Percentiles rank a stretch among this genome's conserved stretches.
phyloP scores from a whole-genome alignment of 1,140 invertebrate genomes.

The Pantala flavescens region DNA sequence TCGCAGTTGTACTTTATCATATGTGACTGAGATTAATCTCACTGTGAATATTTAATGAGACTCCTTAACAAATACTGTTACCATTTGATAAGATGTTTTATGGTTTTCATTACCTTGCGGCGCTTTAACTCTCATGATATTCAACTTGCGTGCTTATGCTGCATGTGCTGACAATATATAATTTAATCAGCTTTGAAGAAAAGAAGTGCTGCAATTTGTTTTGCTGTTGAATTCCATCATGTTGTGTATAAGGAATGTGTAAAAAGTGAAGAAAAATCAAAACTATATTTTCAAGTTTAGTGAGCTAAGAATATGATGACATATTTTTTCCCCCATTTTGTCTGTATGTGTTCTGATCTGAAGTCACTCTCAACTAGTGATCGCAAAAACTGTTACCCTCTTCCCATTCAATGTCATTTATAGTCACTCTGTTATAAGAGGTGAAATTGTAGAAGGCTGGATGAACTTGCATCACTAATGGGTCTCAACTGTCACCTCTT shows the following conservation, averaged over 20 bases:
- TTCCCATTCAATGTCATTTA: neutral
- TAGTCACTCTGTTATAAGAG: slow-evolving; percentile 2
- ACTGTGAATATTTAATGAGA: neutral
- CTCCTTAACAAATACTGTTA: neutral
- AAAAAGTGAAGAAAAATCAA: neutral
- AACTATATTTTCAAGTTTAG: neutral
- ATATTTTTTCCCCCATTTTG: neutral
- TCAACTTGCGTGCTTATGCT: neutral
- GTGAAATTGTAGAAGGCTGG: neutral
- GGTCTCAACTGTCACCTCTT: too few species aligned
- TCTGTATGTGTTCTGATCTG: neutral
- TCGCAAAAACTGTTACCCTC: neutral
- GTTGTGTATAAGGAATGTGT: neutral
- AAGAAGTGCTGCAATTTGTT: neutral
- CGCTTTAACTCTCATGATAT: neutral
- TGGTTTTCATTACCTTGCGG: neutral
- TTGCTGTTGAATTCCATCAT: neutral
- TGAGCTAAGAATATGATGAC: neutral
- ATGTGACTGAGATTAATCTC: neutral
- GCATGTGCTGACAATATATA: slow-evolving; percentile 1
- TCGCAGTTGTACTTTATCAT: neutral
- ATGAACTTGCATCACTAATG: too few species aligned
- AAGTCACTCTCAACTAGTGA: neutral
- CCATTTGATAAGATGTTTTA: neutral
- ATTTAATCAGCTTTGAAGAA: slow-evolving; percentile 3